Evolutionary conservation across 2,888 invertebrate genomes (phyloP).

Genomic region (Ethmia dodecea): DNA sequence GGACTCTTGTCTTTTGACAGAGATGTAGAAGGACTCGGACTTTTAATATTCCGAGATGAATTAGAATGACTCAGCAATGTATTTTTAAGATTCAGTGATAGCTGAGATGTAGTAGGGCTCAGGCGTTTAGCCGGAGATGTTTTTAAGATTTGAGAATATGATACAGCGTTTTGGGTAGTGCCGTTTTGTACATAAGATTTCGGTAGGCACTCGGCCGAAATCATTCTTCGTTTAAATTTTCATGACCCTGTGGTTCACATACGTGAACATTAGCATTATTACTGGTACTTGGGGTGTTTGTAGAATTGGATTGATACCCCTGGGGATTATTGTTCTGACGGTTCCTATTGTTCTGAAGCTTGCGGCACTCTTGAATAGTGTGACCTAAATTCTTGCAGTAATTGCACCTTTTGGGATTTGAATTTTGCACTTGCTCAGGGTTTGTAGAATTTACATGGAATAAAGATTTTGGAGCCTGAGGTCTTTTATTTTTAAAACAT

Average conservation of each 20-base stretch:
- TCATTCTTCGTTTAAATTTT: slow-evolving; percentile 1
- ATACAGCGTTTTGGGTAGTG: neutral
- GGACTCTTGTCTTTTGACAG: neutral
- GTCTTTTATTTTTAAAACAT: slow-evolving; percentile 1
- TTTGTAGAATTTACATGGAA: neutral
- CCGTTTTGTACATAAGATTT: neutral
- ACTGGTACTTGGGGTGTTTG: neutral
- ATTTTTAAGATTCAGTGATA: neutral
- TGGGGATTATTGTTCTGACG: neutral
- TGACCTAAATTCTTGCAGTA: slow-evolving; percentile 10
- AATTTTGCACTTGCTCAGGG: neutral
- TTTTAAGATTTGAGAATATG: neutral
- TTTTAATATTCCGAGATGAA: too few relatives aligned
- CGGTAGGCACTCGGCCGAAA: neutral
- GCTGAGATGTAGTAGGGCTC: neutral
- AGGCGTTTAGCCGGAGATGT: too few relatives aligned
- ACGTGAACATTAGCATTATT: neutral
- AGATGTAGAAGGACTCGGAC: too few relatives aligned
- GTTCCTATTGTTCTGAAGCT: slow-evolving; percentile 1
- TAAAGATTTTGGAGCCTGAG: slow-evolving; percentile 1
- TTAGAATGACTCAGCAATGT: neutral
- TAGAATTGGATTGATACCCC: neutral
- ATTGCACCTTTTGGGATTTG: neutral
- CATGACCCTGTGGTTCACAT: neutral
- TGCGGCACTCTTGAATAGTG: slow-evolving; percentile 7